These are phyloP conservation scores for Seira sanloemensis DNA, from an alignment of 2,888 invertebrate species.

Conservation along the genomic window DNA sequence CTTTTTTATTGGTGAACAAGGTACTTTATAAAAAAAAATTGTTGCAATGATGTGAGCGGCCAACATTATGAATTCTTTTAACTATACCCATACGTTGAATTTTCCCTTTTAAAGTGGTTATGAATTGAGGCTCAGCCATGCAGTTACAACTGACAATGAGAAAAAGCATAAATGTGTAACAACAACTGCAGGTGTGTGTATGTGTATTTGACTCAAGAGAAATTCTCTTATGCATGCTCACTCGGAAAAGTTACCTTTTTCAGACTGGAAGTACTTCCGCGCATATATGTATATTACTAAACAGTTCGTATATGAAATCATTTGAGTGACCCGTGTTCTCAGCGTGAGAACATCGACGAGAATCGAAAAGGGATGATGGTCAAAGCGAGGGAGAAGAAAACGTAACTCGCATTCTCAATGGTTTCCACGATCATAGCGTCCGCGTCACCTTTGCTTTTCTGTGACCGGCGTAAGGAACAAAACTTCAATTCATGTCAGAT, in stretches of 20 bases:
- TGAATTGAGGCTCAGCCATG: not conserved
- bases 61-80: no score
- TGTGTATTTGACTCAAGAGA: not conserved
- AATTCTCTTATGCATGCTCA: not conserved
- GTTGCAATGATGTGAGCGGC: not conserved
- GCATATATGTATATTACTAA: no score
- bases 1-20: not conserved
- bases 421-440: not conserved
- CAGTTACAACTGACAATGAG: not conserved
- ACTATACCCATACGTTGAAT: not conserved
- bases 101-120: not conserved
- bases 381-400: no score
- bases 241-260: no score
- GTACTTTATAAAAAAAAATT: not conserved
- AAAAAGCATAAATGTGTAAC: conserved; percentile 3
- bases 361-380: no score
- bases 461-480: not conserved
- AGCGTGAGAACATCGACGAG: not conserved
- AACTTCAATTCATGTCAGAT: not conserved
- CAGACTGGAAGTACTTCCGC: no score
- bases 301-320: no score
- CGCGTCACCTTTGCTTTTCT: not conserved
- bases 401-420: not conserved
- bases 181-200: conserved; percentile 1
- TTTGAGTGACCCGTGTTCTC: not conserved